phyloP scores from a whole-genome alignment of 2,797 vertebrate genomes.

The Naso thynnoides region DNA sequence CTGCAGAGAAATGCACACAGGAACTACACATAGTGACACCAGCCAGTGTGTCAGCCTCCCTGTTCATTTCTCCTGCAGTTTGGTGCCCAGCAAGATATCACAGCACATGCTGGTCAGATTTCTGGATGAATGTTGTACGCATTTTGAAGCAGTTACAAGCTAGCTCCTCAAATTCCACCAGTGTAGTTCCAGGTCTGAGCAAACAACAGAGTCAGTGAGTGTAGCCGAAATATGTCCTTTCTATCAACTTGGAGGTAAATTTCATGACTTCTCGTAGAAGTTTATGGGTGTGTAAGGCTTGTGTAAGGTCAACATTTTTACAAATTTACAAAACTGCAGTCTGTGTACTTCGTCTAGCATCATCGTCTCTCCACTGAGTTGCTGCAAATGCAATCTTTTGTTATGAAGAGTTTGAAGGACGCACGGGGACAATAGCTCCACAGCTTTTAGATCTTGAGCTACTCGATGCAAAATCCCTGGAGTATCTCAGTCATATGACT shows the following conservation, averaged over 20 bases:
- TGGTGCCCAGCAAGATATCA: slow-evolving; percentile 15
- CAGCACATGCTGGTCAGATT: slow-evolving; percentile 6
- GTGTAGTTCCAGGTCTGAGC: too few relatives aligned
- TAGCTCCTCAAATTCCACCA: too few relatives aligned
- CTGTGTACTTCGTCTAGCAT: background rate
- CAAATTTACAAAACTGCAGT: too few relatives aligned
- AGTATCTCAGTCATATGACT: too few relatives aligned
- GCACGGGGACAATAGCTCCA: background rate
- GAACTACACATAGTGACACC: too few relatives aligned
- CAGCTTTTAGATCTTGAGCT: background rate
- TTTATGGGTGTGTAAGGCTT: background rate
- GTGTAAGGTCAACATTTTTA: too few relatives aligned
- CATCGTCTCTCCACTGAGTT: background rate
- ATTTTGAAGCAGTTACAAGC: background rate
- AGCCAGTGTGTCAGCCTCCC: background rate
- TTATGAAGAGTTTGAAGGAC: background rate
- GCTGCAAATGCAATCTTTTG: background rate
- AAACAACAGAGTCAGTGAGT: background rate
- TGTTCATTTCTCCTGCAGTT: slow-evolving; percentile 14
- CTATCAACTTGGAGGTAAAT: too few relatives aligned
- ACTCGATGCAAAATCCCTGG: background rate
- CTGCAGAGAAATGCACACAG: background rate
- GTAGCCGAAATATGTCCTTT: background rate
- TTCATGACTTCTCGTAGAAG: too few relatives aligned
- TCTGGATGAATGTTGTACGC: background rate